Evolutionary conservation across 2,888 invertebrate species (phyloP).

Genomic region (Acleris laterana): DNA sequence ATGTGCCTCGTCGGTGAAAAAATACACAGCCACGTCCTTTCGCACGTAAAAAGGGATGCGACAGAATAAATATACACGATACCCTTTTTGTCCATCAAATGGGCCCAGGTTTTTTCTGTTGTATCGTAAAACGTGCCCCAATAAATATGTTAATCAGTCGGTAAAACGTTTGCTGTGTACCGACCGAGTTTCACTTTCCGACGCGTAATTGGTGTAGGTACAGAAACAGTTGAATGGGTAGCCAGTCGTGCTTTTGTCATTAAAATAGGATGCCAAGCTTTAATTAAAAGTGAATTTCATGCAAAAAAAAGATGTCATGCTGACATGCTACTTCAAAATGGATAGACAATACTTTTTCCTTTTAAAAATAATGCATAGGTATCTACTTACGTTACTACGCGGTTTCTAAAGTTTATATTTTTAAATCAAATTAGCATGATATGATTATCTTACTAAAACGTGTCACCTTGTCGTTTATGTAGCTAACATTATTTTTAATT

Average conservation of each 20-base stretch:
- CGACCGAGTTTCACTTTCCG: conserved; percentile 78
- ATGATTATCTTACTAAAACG: no score
- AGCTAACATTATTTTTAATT: no score
- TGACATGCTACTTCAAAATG: no score
- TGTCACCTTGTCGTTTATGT: no score
- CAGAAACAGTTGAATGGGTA: conserved; percentile 56
- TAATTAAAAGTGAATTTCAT: no score
- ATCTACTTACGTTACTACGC: no score
- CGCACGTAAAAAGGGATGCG: conserved; percentile 83
- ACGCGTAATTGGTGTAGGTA: conserved; percentile 76
- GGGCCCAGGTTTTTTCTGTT: conserved; percentile 76
- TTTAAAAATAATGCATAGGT: no score
- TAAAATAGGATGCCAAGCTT: neutral
- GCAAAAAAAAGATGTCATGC: no score
- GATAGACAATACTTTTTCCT: no score
- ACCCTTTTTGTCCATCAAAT: conserved; percentile 84
- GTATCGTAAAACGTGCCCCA: conserved; percentile 83
- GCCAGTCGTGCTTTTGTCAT: conserved; percentile 18
- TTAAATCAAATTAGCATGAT: no score
- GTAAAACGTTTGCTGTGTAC: conserved; percentile 61
- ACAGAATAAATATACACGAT: conserved; percentile 83
- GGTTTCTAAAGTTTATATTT: no score
- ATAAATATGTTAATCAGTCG: conserved; percentile 83
- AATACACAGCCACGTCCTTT: conserved; percentile 77
- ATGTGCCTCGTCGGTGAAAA: conserved; percentile 78